Evolutionary conservation across 2,797 vertebrate species (phyloP).

Genomic region (Furcifer pardalis): DNA sequence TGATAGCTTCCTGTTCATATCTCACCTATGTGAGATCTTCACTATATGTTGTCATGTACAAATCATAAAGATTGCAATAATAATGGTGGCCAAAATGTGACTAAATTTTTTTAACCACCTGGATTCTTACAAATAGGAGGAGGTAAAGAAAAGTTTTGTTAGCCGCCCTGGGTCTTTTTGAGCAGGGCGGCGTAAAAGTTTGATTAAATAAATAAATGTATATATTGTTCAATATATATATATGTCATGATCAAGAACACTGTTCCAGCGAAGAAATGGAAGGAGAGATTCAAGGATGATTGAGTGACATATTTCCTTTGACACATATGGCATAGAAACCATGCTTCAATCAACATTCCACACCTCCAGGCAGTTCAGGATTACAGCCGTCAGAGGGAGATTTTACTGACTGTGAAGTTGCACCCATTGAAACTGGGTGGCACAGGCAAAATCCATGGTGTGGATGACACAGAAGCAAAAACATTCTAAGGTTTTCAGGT

Average conservation of each 20-base stretch:
- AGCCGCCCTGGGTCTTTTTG: no score
- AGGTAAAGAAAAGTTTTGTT: no score
- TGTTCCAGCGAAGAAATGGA: constrained; percentile 40
- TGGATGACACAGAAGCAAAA: constrained; percentile 4
- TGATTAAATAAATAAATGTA: no score
- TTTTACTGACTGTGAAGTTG: constrained; percentile 18
- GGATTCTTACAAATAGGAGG: background rate
- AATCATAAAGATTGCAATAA: background rate
- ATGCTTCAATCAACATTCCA: constrained; percentile 65
- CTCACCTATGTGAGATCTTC: background rate
- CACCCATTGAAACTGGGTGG: constrained; percentile 55
- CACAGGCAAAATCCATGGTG: constrained; percentile 16
- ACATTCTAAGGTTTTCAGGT: background rate
- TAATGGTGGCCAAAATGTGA: background rate
- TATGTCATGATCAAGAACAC: constrained; percentile 31
- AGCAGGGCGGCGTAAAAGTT: no score
- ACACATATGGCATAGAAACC: constrained; percentile 68
- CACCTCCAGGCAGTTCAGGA: constrained; percentile 54
- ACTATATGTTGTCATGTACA: background rate
- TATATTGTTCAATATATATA: constrained; percentile 34
- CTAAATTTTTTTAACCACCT: background rate
- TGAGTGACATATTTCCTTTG: constrained; percentile 73
- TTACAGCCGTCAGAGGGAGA: constrained; percentile 37
- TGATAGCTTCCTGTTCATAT: background rate
- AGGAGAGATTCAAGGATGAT: constrained; percentile 59